These are phyloP conservation scores for Ormyrus nitidulus DNA, from an alignment of 2,888 invertebrate species.

Conservation along the genomic window DNA sequence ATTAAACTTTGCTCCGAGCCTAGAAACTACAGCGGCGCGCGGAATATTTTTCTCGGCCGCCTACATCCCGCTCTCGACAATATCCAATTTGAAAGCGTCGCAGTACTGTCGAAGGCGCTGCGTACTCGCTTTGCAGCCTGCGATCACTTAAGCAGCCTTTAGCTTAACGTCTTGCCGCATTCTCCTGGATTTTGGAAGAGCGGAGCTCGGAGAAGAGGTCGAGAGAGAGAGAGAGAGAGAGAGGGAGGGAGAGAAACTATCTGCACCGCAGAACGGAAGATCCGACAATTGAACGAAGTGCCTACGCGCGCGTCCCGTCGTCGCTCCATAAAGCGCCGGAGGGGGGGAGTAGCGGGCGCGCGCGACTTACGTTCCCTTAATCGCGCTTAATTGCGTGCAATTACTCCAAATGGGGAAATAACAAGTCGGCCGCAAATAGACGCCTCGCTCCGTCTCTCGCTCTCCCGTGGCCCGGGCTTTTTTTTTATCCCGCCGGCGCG, in stretches of 20 bases:
- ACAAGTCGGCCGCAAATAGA: constrained; percentile 65
- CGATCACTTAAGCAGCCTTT: constrained; percentile 35
- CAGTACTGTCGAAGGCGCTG: not conserved
- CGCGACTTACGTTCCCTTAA: constrained; percentile 62
- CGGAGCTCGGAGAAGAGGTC: too few species aligned
- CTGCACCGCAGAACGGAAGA: constrained; percentile 54
- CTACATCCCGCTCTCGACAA: not conserved
- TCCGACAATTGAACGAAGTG: constrained; percentile 62
- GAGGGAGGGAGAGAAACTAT: constrained; percentile 17
- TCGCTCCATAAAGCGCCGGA: not conserved
- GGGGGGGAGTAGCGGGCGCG: not conserved
- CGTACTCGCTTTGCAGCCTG: not conserved
- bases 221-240: constrained; percentile 31
- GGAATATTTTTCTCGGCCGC: constrained; percentile 10
- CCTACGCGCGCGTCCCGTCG: constrained; percentile 53
- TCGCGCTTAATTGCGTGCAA: constrained; percentile 71
- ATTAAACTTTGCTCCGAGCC: constrained; percentile 5
- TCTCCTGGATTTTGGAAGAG: constrained; percentile 44
- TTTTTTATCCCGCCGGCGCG: too few species aligned
- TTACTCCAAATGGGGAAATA: constrained; percentile 73
- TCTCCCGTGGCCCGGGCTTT: constrained; percentile 46
- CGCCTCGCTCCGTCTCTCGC: constrained; percentile 7
- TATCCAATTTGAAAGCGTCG: constrained; percentile 11
- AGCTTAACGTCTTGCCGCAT: constrained; percentile 21
- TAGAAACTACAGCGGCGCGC: not conserved